Base-by-base conservation (phyloP, 2,797 vertebrate species). In the Betta splendens region DNA sequence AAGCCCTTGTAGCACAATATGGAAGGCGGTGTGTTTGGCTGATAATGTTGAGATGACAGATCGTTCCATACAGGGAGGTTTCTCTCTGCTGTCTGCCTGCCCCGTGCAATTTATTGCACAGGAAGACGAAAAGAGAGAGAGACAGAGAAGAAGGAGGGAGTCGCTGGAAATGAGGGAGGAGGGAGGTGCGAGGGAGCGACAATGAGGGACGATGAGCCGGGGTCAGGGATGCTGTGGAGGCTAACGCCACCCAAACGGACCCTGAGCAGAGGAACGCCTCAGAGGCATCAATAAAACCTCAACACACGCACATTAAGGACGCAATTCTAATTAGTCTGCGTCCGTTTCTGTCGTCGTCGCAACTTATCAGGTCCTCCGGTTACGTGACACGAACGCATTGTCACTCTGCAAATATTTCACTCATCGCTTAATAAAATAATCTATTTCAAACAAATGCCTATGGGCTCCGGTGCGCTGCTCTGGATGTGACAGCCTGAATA, bases 41-140 rank as follows among this genome's bases (percentile, higher is more conserved):
- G 95, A 95, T 95, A 96, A 95, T 92, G 93, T 93, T 91, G 91
- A 92, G 93, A 94, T 97, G 95, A 97, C 95, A 94, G 96, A 95
- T 94, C 91, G 93, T 91, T 91, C 92, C 90, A 92, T 92, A 91
- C 92, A 87, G 90, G 92, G 93, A 95, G 93, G 93, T 94, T 94
- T 93, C 93, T 93, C 93, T 91, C 86, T 88, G 84, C 92, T 91
- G 90, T 92, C 93, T 88, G 87, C 88, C 89, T 89, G 92, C 90
- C 91, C 89, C 68, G 84, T 72, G 89, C 93, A 94, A 96, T 95
- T 95, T 95, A 97, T 94, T 85, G 93, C 89, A 82, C 57, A 85
- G 86, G 72, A 90, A 90, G 84, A 83, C 77, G 60, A 59, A 68
- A 75, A 63, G 71, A 66, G 47, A 65, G 57, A 44, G 55, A 47